These are phyloP conservation scores for Acipenser oxyrinchus DNA, from an alignment of 2,797 vertebrate species.

Conservation along the genomic window DNA sequence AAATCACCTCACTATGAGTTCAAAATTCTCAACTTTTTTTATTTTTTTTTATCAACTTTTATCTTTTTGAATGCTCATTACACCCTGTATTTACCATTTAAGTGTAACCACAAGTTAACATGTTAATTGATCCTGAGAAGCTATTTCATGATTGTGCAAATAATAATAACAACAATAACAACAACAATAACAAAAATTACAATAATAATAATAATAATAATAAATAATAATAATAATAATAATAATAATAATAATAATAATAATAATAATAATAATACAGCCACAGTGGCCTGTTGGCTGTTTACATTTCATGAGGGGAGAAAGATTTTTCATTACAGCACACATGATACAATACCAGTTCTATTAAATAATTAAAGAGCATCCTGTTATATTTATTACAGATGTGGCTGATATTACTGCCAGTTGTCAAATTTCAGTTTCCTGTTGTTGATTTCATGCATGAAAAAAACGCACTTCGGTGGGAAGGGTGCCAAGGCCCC, in stretches of 20 bases:
- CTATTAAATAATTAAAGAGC: conserved; percentile 50
- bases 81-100: too few species aligned
- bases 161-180: neutral
- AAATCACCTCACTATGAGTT: too few species aligned
- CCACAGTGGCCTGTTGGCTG: neutral
- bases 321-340: conserved; percentile 43
- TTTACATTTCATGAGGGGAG: conserved; percentile 9
- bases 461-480: conserved; percentile 36
- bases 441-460: conserved; percentile 57
- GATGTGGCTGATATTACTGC: conserved; percentile 41
- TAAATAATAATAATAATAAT: neutral
- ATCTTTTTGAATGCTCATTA: too few species aligned
- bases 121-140: too few species aligned
- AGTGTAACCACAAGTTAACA: too few species aligned
- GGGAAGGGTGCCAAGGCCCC: conserved; percentile 37
- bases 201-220: neutral
- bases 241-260: neutral
- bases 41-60: too few species aligned
- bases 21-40: too few species aligned
- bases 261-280: neutral
- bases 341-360: conserved; percentile 25
- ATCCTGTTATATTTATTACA: conserved; percentile 53
- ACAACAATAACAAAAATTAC: neutral
- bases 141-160: neutral
- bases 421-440: conserved; percentile 52